Conservation (phyloP, 1,140 invertebrate genomes). For the Anthonomus grandis region DNA sequence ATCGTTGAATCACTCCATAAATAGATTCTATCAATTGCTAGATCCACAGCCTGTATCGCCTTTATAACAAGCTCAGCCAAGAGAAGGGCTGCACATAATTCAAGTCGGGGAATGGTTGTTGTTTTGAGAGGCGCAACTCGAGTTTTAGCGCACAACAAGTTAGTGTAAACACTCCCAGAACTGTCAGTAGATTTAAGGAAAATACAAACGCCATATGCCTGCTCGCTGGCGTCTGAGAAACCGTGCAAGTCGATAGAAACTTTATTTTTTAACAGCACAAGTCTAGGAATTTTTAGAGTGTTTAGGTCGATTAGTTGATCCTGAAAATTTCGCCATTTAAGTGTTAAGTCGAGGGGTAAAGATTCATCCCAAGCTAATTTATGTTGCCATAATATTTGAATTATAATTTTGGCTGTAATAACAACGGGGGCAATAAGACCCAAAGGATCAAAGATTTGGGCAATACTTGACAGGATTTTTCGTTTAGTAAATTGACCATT, state of each 20-base stretch:
- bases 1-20: slow-evolving; percentile 47
- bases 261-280: not conserved
- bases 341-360: slow-evolving; percentile 33
- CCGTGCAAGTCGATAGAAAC: not conserved
- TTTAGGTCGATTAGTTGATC: too few species aligned
- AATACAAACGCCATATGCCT: slow-evolving; percentile 6
- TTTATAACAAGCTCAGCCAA: slow-evolving; percentile 29
- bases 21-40: slow-evolving; percentile 21
- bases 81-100: slow-evolving; percentile 37
- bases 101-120: slow-evolving; percentile 26
- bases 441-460: slow-evolving; percentile 36
- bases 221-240: slow-evolving; percentile 33
- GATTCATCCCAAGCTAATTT: slow-evolving; percentile 47
- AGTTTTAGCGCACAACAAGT: slow-evolving; percentile 23
- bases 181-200: not conserved
- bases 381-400: slow-evolving; percentile 47
- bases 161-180: not conserved
- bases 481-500: too few species aligned
- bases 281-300: too few species aligned
- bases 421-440: slow-evolving; percentile 42
- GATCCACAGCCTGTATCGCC: slow-evolving; percentile 26
- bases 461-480: not conserved
- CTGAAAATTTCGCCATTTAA: slow-evolving; percentile 26
- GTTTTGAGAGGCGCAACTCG: slow-evolving; percentile 30
- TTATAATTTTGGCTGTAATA: slow-evolving; percentile 45